Evolutionary conservation across 2,797 vertebrate species (phyloP).

Genomic region (Xenops minutus): DNA sequence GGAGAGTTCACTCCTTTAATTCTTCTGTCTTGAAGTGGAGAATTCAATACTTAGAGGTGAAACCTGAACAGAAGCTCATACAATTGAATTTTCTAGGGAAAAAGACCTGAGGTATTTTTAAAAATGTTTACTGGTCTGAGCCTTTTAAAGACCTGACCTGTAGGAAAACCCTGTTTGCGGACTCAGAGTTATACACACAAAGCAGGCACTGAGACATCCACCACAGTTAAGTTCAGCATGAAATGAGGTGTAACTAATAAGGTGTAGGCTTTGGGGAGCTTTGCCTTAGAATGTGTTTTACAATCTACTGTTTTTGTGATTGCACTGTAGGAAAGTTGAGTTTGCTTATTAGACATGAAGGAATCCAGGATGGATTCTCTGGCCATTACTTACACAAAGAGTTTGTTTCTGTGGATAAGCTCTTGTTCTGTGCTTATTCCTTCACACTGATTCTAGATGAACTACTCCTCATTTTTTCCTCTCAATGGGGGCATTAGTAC

Average conservation of each 20-base stretch:
- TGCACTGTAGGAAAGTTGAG: accelerated
- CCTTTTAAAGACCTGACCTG: not conserved
- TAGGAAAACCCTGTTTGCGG: not conserved
- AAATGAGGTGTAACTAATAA: accelerated
- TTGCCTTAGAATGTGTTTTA: not conserved
- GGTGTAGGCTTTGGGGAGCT: not conserved
- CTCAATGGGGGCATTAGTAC: not conserved
- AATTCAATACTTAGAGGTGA: not conserved
- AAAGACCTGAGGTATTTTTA: not conserved
- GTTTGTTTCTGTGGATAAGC: not conserved
- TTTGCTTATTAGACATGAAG: not conserved
- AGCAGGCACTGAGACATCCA: not conserved
- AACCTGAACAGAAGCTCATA: not conserved
- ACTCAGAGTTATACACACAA: not conserved
- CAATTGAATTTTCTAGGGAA: not conserved
- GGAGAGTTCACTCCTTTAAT: not conserved
- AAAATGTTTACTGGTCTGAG: not conserved
- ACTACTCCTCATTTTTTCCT: not conserved
- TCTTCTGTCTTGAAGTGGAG: not conserved
- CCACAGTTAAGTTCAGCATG: not conserved
- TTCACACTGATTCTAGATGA: not conserved
- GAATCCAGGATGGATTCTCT: not conserved
- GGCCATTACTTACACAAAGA: not conserved
- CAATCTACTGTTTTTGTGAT: not conserved
- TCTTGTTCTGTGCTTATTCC: not conserved